These are phyloP conservation scores for Trissolcus basalis DNA, from an alignment of 1,140 invertebrate genomes.

Conservation along the genomic window DNA sequence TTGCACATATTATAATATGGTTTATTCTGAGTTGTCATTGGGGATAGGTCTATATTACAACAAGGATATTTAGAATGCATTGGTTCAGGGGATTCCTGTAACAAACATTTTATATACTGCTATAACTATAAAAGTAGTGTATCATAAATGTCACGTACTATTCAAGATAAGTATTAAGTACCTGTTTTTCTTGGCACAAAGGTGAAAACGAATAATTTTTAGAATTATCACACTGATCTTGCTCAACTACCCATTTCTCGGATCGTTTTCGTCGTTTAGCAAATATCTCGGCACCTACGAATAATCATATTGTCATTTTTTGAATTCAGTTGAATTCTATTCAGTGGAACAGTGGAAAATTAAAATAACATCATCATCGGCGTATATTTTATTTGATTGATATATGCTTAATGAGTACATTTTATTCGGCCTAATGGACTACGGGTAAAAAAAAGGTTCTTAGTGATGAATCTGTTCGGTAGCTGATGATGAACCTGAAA, in stretches of 20 bases:
- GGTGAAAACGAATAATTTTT: constrained; percentile 34
- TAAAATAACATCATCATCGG: too few relatives aligned
- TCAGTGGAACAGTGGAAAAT: too few relatives aligned
- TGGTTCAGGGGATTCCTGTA: constrained; percentile 11
- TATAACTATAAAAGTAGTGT: too few relatives aligned
- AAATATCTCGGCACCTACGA: constrained; percentile 88
- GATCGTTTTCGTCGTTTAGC: constrained; percentile 89
- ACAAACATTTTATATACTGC: too few relatives aligned
- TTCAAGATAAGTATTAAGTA: constrained; percentile 1
- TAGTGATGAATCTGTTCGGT: too few relatives aligned
- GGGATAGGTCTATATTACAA: constrained; percentile 15
- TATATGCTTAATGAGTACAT: too few relatives aligned
- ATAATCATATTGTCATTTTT: background rate
- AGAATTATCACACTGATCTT: constrained; percentile 75
- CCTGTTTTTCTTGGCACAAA: background rate
- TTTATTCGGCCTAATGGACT: too few relatives aligned
- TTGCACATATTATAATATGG: constrained; percentile 69
- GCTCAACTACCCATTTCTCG: constrained; percentile 91
- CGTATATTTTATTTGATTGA: too few relatives aligned
- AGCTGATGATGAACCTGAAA: too few relatives aligned
- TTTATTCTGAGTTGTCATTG: constrained; percentile 54
- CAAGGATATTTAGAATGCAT: constrained; percentile 22
- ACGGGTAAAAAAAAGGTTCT: too few relatives aligned
- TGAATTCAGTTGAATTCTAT: background rate
- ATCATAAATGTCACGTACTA: too few relatives aligned